Base-by-base conservation (phyloP, 1,140 invertebrate species). In the Drosophila pandora region DNA sequence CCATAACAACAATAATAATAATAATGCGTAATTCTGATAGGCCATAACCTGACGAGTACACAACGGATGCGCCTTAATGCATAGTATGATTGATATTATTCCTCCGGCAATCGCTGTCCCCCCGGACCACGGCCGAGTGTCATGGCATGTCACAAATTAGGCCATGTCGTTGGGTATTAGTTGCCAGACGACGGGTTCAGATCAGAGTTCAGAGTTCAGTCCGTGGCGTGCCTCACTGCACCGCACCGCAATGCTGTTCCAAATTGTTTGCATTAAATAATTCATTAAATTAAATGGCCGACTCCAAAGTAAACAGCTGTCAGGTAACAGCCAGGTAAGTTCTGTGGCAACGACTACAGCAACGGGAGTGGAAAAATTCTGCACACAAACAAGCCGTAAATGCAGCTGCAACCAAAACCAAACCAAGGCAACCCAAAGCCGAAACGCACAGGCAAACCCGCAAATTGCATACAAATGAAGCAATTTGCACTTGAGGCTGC, bases 401-500 rank as follows among this genome's bases (percentile, higher is more conserved):
- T 55, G 55, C 56, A 74, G 53, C 48, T 47, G 59, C 55, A 55
- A 50, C 39, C 71, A 55, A 47, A 59, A 56, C 49, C 67, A 43
- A 67, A 54, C 76, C 63, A 69, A 54, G 56, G 25, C 60, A 43
- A 53, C 58, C 50, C 55, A 48, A 64, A 47, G 71, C 59, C 52
- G 70, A 73, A 74, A 75, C 53, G 61, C 45, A 70, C 75, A 54
- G 63, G 39, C 58, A 58, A 52, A 62, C 34, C 55, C 63, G 57
- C 64, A 79, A 79, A 83, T 84, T 75, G 80, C 76, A 79, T 76
- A 72, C 80, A 83, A 85, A 85, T 76, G 58, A 73, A 83, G 71
- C 76, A 80, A 80, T 85, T 85, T 76, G 62, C 76, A 79, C 79
- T 79, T 82, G 59, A 79, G 56, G 52, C 64, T 57, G 17, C 13